Percentiles rank a stretch among this genome's conserved stretches.
These are phyloP conservation scores for Calephelis perditalis DNA, from an alignment of 2,888 invertebrate genomes.

Conservation along the genomic window DNA sequence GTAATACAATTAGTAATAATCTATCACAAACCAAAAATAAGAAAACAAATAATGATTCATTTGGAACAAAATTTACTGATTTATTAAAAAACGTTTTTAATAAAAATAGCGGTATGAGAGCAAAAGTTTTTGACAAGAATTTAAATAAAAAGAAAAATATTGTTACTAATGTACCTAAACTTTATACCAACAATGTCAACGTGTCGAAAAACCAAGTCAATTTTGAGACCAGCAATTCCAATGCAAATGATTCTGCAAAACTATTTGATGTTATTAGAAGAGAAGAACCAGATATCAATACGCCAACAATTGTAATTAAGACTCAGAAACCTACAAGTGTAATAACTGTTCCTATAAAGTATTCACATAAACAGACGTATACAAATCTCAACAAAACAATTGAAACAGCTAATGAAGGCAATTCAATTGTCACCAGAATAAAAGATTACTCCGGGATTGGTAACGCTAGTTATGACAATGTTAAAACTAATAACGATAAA, in stretches of 20 bases:
- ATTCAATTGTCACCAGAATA: neutral
- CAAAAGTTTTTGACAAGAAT: no score
- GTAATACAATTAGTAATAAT: no score
- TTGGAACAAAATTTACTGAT: no score
- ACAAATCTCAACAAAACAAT: constrained; percentile 2
- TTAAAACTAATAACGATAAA: neutral
- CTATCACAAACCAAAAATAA: no score
- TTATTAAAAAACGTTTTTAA: neutral
- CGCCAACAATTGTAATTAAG: neutral
- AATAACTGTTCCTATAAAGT: neutral
- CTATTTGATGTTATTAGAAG: neutral
- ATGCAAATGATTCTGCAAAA: neutral
- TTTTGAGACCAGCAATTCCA: neutral
- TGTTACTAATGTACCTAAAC: neutral
- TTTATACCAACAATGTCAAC: neutral
- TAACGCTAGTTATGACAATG: neutral
- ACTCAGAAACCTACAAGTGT: neutral
- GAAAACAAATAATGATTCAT: no score
- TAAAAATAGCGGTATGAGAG: neutral
- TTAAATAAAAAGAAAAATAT: no score
- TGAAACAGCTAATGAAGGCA: neutral
- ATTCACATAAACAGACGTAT: constrained; percentile 4
- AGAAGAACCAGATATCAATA: neutral
- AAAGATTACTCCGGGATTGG: neutral
- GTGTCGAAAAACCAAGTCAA: neutral